Conservation (phyloP, 1,140 invertebrate species). For the Centruroides vittatus region DNA sequence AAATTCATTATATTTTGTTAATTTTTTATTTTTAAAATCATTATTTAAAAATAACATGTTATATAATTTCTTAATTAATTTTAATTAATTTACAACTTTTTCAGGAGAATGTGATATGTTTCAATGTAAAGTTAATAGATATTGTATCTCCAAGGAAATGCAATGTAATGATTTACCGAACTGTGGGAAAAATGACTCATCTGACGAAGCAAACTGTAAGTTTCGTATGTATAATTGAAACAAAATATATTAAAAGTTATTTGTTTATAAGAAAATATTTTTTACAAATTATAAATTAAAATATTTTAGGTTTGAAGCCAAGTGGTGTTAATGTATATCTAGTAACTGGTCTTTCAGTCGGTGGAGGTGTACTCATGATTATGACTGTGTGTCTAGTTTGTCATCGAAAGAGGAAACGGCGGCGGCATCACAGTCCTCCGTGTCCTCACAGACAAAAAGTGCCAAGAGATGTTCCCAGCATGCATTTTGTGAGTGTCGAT, state of each 20-base stretch:
- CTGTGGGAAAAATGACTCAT: conserved; percentile 59
- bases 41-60: too few species aligned
- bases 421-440: conserved; percentile 22
- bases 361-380: conserved; percentile 11
- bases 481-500: conserved; percentile 28
- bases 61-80: too few species aligned
- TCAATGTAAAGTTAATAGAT: conserved; percentile 47
- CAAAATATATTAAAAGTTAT: background rate
- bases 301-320: conserved; percentile 14
- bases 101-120: conserved; percentile 39
- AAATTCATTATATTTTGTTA: too few species aligned
- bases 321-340: conserved; percentile 19
- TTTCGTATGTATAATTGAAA: background rate
- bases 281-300: background rate
- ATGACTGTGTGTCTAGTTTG: conserved; percentile 24
- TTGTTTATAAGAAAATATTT: background rate
- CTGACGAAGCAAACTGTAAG: conserved; percentile 65
- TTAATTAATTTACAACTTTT: background rate
- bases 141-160: conserved; percentile 61
- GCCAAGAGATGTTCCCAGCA: conserved; percentile 34
- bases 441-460: conserved; percentile 28
- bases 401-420: conserved; percentile 25
- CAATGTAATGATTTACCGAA: conserved; percentile 62
- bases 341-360: conserved; percentile 18
- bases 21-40: too few species aligned